Evolutionary conservation across 2,888 invertebrate genomes (phyloP), one percentile per base, ranked within the genome.

Genomic region (Cephus pygmeus): DNA sequence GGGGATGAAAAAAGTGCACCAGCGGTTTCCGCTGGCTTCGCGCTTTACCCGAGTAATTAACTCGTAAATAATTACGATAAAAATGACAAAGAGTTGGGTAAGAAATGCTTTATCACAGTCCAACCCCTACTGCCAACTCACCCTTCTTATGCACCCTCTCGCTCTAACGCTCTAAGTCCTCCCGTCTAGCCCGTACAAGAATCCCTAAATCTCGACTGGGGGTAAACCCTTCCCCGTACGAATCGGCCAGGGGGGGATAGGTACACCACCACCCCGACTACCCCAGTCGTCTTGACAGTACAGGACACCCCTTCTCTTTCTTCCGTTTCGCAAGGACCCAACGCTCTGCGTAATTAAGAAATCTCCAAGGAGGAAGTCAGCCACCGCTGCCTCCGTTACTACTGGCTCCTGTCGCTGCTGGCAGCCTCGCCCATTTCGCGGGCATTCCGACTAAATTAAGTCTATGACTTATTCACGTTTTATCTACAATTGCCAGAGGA

Each of bases 401-500:
- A 56, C 56, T 56, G 85, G 78, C 84, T 85, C 75, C 80, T 84
- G 79, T 79, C 82, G 83, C 77, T 81, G 83, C 84, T 81, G 82
- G 75, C 23, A 56, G 56, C 56, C 56, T 56, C 56, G 56, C 56
- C 56, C 56, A 56, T 56, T 56, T 56, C 56, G 56, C 78, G 75
- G 40, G 31, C 82, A 82, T 81, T 81, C 81, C 84, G 83, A 84
- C 87, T 90, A 89, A 90, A 90, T 91, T 90, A 91, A 91, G 89
- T 89, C 90, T 90, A 90, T 90, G 90, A 91, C 90, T 91, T 91
- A 91, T 90, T 90, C 88, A 87, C 89, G 85, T 91, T 91, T 91
- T 91, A 91, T 91, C 91, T 91, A 87, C 88, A 88, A 90, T 90
- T 90, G 89, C 90, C 90, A 89, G 89, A 85, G 88, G 84, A 88